Conservation (phyloP, 2,113 vertebrate genomes). For the Pseudorasbora parva region DNA sequence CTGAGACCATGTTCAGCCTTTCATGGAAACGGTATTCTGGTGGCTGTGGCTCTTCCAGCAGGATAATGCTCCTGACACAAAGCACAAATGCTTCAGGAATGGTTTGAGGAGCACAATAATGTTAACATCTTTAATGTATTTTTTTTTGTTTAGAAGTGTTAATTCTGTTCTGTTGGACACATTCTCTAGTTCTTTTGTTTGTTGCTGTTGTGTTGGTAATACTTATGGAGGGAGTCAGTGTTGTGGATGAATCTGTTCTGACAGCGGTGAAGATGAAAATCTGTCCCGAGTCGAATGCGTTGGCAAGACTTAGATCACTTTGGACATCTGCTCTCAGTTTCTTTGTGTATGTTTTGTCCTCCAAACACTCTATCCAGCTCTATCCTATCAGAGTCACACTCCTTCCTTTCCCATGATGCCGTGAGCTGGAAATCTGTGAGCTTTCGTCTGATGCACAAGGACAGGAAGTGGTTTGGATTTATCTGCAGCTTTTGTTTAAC, state of each 20-base stretch:
- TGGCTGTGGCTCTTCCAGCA: no score
- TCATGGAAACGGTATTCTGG: no score
- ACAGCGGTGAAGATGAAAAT: neutral
- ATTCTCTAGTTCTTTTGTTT: neutral
- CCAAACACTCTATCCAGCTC: neutral
- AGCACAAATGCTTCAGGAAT: no score
- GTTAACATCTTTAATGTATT: no score
- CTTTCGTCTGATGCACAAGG: constrained; percentile 27
- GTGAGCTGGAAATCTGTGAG: constrained; percentile 28
- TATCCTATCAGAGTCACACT: neutral
- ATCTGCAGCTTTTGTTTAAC: constrained; percentile 7
- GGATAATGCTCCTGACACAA: no score
- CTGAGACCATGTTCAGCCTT: no score
- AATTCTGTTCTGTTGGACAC: neutral
- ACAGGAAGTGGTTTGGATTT: neutral
- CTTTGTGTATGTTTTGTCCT: neutral
- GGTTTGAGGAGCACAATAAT: no score
- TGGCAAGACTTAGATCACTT: neutral
- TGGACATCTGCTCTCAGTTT: neutral
- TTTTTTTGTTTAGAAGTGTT: no score
- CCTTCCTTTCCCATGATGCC: neutral
- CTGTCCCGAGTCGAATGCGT: neutral
- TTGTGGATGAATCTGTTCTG: neutral
- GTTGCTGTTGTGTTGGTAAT: neutral
- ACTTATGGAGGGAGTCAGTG: neutral